Evolutionary conservation across 2,797 vertebrate species (phyloP).

Genomic region (Paratrypauchen microcephalus): DNA sequence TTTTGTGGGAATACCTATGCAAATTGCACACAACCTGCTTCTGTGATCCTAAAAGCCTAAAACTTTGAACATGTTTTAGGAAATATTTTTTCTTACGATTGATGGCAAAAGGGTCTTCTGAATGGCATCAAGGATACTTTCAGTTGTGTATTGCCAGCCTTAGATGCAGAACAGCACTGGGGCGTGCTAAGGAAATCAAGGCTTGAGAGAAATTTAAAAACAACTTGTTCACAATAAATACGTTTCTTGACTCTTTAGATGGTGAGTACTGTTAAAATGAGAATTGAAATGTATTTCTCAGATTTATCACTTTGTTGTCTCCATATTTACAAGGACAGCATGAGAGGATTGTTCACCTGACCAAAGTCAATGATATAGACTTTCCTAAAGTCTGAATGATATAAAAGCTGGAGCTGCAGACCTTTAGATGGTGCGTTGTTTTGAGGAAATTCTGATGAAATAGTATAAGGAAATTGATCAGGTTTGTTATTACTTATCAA

Average conservation of each 20-base stretch:
- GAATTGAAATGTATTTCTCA: background rate
- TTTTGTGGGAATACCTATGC: background rate
- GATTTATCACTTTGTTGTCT: background rate
- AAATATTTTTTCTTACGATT: conserved; percentile 74
- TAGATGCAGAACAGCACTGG: conserved; percentile 76
- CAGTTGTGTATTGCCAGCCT: conserved; percentile 72
- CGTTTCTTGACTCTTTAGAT: conserved; percentile 76
- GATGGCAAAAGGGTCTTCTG: conserved; percentile 80
- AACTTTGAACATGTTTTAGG: conserved; percentile 60
- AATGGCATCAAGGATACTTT: conserved; percentile 65
- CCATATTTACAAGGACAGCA: conserved; percentile 73
- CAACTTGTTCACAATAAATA: conserved; percentile 71
- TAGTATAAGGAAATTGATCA: conserved; percentile 84
- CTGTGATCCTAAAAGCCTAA: conserved; percentile 1
- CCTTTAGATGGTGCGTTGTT: conserved; percentile 65
- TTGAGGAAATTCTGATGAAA: conserved; percentile 78
- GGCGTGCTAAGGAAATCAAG: conserved; percentile 75
- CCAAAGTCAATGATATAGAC: conserved; percentile 67
- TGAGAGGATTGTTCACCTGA: conserved; percentile 74
- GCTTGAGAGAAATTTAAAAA: conserved; percentile 70
- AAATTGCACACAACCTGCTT: background rate
- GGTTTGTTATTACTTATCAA: conserved; percentile 46
- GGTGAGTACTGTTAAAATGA: conserved; percentile 62
- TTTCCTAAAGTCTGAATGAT: conserved; percentile 78
- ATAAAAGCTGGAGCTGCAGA: conserved; percentile 72